phyloP scores from a whole-genome alignment of 2,888 invertebrate genomes.

The Girardia tigrina region DNA sequence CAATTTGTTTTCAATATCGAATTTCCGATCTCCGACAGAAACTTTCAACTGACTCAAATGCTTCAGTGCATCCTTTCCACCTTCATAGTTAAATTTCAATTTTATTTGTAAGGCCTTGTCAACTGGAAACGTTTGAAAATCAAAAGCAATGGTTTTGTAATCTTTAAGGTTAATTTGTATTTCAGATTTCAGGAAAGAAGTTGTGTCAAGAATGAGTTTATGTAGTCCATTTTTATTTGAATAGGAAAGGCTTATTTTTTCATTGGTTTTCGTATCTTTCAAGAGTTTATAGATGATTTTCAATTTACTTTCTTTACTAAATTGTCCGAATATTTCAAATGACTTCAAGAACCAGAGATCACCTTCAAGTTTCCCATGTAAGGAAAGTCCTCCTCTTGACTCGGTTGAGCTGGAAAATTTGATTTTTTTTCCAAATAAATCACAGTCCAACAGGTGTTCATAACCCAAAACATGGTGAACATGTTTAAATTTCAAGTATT shows the following conservation, averaged over 20 bases:
- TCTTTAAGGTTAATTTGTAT: neutral
- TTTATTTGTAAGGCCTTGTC: neutral
- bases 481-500: slow-evolving; percentile 16
- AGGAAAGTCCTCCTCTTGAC: neutral
- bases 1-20: slow-evolving; percentile 26
- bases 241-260: neutral
- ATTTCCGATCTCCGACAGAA: neutral
- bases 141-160: neutral
- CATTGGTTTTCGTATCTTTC: neutral
- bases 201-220: neutral
- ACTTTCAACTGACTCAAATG: slow-evolving; percentile 9
- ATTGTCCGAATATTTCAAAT: neutral
- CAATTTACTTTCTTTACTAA: neutral
- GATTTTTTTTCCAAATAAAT: neutral
- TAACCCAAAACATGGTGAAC: neutral
- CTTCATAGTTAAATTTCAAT: slow-evolving; percentile 24
- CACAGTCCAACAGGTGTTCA: neutral
- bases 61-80: neutral
- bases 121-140: neutral
- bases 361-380: neutral
- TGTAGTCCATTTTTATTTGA: neutral
- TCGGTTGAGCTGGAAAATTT: neutral
- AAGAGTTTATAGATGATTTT: neutral
- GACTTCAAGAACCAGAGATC: neutral
- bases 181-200: neutral